Conservation (phyloP, 2,888 invertebrate species). For the Polydrusus pterygomalis region DNA sequence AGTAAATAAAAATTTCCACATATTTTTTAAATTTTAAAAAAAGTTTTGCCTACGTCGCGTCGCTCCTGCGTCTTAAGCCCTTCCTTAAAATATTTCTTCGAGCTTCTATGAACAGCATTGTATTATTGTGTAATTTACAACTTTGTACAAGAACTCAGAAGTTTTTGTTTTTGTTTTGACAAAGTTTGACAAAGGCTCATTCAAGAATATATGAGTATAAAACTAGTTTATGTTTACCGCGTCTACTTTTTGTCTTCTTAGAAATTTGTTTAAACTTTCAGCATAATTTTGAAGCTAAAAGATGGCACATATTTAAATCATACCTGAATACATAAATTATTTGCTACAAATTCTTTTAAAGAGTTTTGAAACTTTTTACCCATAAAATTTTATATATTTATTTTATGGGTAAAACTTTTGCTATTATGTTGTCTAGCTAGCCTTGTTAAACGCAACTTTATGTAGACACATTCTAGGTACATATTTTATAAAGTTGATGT, state of each 20-base stretch:
- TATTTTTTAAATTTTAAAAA: no score
- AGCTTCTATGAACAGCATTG: no score
- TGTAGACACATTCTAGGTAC: not conserved
- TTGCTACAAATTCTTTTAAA: not conserved
- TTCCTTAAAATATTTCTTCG: no score
- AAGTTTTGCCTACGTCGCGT: no score
- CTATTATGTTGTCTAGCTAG: not conserved
- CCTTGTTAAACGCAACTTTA: not conserved
- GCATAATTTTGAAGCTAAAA: not conserved
- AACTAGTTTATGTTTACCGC: not conserved
- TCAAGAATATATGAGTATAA: not conserved
- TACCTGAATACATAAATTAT: constrained; percentile 2
- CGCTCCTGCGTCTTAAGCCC: no score
- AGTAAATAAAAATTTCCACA: no score
- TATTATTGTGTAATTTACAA: no score
- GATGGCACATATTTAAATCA: not conserved
- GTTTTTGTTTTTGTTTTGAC: not conserved
- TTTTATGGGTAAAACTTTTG: not conserved
- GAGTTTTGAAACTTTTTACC: not conserved
- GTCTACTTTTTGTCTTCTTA: not conserved
- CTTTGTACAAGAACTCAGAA: no score
- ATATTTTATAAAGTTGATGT: not conserved
- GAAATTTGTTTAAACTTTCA: not conserved
- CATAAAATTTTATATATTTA: constrained; percentile 4
- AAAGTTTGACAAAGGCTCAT: not conserved